Base-by-base conservation (phyloP, 1,140 invertebrate genomes). In the Drosophila sp. region DNA sequence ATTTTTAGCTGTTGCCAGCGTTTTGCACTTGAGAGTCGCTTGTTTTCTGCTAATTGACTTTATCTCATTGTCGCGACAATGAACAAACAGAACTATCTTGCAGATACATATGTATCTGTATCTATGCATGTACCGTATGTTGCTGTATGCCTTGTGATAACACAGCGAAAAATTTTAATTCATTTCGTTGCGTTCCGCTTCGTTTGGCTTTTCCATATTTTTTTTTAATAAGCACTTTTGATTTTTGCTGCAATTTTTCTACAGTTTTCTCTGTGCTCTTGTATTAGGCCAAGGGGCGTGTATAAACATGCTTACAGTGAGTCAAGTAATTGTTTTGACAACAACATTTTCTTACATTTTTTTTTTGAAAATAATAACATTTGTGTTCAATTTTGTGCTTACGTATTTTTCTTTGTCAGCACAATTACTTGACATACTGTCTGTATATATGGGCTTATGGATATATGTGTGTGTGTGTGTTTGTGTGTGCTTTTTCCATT, bases 41-140 rank as follows among this genome's bases (percentile, higher is more conserved):
- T 86, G 82, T 86, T 86, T 57, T 34, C 25, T 66, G 83, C 83
- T 86, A 86, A 86, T 86, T 86, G 78, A 74, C 82, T 86, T 86
- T 86, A 86, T 87, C 82, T 67, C 81, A 61, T 51, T 71, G 71
- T 74, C 80, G 77, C 77, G 81, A 63, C 81, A 53, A 64, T 64
- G 62, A 89, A 45, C 82, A 87, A 87, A 87, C 76, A 89, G 27
- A 87, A 87, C 79, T 89, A 87, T 87, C 82, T 76, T 36, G 43
- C 54, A 71, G 56, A 61, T 66, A 63, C 29, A 21, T 9, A 27
- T 36, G n/a, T 13, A 3, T 16, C n/a, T 50, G 13, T 13, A 38
- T 38, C 9, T 5, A 11, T 29, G 9, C 32, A 4, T 8, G 27
- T 21, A 21, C 21, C 1, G 21, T 21, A 21, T 21, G 21, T 21